Evolutionary conservation across 30 jellyfish, hydroid and myxozoan species (phyloP), one percentile per base, ranked within the genome.

Genomic region (Aurelia aurita complex sp. Pacific): DNA sequence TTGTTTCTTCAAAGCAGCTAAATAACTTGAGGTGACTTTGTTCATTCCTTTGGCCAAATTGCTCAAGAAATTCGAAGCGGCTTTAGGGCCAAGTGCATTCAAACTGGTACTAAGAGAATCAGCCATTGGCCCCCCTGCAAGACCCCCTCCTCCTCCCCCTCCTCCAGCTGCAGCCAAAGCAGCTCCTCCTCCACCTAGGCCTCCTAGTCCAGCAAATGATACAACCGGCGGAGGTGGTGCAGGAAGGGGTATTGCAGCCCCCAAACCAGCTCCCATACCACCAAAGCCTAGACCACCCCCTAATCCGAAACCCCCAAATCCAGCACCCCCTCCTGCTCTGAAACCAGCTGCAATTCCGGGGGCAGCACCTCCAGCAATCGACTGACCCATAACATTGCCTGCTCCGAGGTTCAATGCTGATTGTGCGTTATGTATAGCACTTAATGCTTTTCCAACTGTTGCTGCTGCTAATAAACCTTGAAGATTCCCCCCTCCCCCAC

Each of bases 21-120:
- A 71, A 65, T 81, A 95, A 53, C 89, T 81, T 23, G 92, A 32
- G 34, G 97, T 95, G 29, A 95, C 96, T 80, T 95, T 95, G 76
- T 90, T 95, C 97, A 95, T 89, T 63, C 97, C 99, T 51, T 76
- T 82, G 2, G 99, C 96, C 35, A 95, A 79, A 35, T 83, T 72
- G 69, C 86, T 95, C 79, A 95, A 69, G 69, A 95, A 95, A 32
- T 77, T 84, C 2, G 96, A 60, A 1, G 99, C 95, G 10, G 96
- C 94, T 57, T 88, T 77, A 16, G 96, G 91, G 3, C 96, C 94
- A 65, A 95, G 82, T 1, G 91, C 91, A 18, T 87, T 74, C 67
- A 95, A 62, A 53, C 95, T 90, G 29, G 88, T 85, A 15, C 88
- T 63, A 1, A 92, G 81, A 2, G 94, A 74, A 65, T 83, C 88